phyloP scores from a whole-genome alignment of 2,888 invertebrate species.

The Athalia rosae region DNA sequence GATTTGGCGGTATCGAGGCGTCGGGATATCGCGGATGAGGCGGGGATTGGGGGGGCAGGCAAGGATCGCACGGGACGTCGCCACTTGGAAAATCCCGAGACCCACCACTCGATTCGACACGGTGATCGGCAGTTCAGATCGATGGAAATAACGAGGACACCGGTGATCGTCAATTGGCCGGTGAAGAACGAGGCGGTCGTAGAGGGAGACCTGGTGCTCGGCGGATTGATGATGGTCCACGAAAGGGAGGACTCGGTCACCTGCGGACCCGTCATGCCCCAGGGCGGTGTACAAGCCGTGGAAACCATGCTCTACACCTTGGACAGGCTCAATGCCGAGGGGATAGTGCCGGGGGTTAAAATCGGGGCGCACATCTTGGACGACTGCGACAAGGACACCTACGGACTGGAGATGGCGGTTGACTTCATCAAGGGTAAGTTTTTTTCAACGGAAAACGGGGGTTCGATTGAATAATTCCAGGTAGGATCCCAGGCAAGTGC shows the following conservation, averaged over 20 bases:
- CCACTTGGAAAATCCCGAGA: slow-evolving; percentile 60
- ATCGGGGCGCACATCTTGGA: slow-evolving; percentile 93
- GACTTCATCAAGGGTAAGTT: slow-evolving; percentile 96
- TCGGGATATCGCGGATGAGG: slow-evolving; percentile 7
- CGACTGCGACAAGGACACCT: slow-evolving; percentile 97
- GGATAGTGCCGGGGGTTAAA: slow-evolving; percentile 84
- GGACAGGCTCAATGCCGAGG: slow-evolving; percentile 84
- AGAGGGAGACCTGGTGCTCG: slow-evolving; percentile 91
- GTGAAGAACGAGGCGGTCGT: slow-evolving; percentile 90
- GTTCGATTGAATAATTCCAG: background rate
- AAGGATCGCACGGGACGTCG: slow-evolving; percentile 41
- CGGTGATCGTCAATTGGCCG: slow-evolving; percentile 79
- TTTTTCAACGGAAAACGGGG: background rate
- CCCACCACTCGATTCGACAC: slow-evolving; percentile 66
- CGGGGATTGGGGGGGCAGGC: slow-evolving; percentile 29
- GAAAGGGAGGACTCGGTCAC: slow-evolving; percentile 91
- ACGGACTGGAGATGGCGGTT: slow-evolving; percentile 95
- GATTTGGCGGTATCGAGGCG: slow-evolving; percentile 3
- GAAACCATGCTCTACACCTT: slow-evolving; percentile 95
- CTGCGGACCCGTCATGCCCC: slow-evolving; percentile 96
- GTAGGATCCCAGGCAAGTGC: background rate
- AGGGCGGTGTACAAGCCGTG: slow-evolving; percentile 91
- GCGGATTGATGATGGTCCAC: slow-evolving; percentile 97
- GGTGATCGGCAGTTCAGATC: slow-evolving; percentile 62
- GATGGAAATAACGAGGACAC: slow-evolving; percentile 52